phyloP scores from a whole-genome alignment of 2,888 invertebrate species.

The Drosophila atroscutellata region DNA sequence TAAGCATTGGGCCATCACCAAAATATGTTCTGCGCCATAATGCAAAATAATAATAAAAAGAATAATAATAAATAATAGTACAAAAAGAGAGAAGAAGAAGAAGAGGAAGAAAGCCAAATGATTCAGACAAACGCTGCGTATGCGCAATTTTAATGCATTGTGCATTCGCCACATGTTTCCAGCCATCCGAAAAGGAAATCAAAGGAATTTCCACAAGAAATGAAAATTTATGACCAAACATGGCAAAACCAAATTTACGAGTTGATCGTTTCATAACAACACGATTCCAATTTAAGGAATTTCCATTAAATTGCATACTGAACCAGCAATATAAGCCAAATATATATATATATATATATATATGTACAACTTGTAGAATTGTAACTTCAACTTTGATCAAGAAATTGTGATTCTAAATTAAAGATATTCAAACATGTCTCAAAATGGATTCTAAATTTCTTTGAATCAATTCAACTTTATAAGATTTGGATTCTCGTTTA shows the following conservation, averaged over 20 bases:
- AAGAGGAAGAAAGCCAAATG: constrained; percentile 26
- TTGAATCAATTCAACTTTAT: background rate
- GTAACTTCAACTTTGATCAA: background rate
- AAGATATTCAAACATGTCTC: background rate
- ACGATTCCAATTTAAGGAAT: background rate
- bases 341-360: background rate
- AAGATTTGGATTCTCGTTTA: background rate
- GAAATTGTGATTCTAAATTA: background rate
- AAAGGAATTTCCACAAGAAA: background rate
- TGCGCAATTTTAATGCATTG: constrained; percentile 59
- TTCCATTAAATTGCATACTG: background rate
- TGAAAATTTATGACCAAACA: background rate
- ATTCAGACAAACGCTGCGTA: constrained; percentile 58
- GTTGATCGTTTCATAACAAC: background rate
- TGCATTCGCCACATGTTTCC: constrained; percentile 50
- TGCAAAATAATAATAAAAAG: constrained; percentile 44
- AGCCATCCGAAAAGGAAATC: background rate
- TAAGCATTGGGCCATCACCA: constrained; percentile 37
- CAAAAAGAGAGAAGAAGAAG: constrained; percentile 14
- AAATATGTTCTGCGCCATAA: constrained; percentile 46
- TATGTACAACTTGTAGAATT: background rate
- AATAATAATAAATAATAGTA: constrained; percentile 2
- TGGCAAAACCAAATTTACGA: background rate
- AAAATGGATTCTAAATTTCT: background rate
- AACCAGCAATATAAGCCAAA: background rate